phyloP scores from a whole-genome alignment of 1,140 invertebrate genomes.

The Achroia grisella region DNA sequence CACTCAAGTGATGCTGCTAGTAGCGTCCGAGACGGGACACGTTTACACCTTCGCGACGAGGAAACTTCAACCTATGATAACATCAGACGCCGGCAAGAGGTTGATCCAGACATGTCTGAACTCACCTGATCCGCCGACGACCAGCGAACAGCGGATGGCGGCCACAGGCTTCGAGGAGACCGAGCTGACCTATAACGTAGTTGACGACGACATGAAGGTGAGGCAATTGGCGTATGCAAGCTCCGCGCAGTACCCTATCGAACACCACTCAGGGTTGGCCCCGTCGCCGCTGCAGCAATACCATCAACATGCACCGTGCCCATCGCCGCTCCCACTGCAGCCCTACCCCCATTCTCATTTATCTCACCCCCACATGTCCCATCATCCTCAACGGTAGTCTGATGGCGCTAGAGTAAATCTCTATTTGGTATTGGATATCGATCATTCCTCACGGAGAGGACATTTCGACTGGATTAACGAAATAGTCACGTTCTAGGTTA shows the following conservation, averaged over 20 bases:
- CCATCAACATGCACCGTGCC: slow-evolving; percentile 73
- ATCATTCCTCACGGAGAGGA: slow-evolving; percentile 10
- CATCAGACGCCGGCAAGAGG: slow-evolving; percentile 97
- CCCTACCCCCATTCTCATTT: slow-evolving; percentile 77
- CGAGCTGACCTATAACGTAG: slow-evolving; percentile 97
- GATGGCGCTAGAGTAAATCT: slow-evolving; percentile 45
- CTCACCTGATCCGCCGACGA: slow-evolving; percentile 93
- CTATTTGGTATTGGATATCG: slow-evolving; percentile 3
- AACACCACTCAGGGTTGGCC: slow-evolving; percentile 74
- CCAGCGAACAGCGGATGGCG: slow-evolving; percentile 95
- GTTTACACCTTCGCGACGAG: slow-evolving; percentile 99
- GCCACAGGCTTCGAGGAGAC: slow-evolving; percentile 99
- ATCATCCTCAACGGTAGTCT: slow-evolving; percentile 82
- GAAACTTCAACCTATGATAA: slow-evolving; percentile 99
- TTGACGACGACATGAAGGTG: slow-evolving; percentile 96
- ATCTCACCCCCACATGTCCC: slow-evolving; percentile 79
- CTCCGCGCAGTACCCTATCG: slow-evolving; percentile 78
- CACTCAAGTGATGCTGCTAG: slow-evolving; percentile 98
- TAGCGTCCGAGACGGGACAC: slow-evolving; percentile 97
- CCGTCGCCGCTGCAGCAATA: slow-evolving; percentile 75
- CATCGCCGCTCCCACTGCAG: slow-evolving; percentile 76
- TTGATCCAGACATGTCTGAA: slow-evolving; percentile 99
- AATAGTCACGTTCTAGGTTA: slow-evolving; percentile 61
- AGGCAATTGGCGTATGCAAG: slow-evolving; percentile 91
- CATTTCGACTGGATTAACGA: slow-evolving; percentile 31